Evolutionary conservation across 2,113 vertebrate genomes (phyloP), one percentile per base, ranked within the genome.

Genomic region (Bucco capensis): DNA sequence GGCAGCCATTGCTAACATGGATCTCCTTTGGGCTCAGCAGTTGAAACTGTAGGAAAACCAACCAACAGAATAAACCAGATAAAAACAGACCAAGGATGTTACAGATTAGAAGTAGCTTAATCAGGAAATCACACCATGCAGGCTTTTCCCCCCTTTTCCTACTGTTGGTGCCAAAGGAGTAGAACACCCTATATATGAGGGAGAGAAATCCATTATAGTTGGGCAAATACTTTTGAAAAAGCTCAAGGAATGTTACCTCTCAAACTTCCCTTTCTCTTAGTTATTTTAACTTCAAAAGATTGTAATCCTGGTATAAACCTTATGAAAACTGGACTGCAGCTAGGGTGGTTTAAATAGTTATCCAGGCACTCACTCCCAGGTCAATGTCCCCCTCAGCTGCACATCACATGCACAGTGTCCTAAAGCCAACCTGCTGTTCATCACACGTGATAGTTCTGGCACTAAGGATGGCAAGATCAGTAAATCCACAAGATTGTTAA

Each of bases 401-500:
- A 30, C 56, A 7, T 19, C 1, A 1, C 28, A 46, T 11, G 38
- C 16, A 2, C 0, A 0, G 9, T 35, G 33, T 69, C 78, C 74
- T 30, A 53, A 65, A 61, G 38, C 64, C 72, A 84, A 2, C 27
- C 5, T 1, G 1, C 31, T 44, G 61, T 31, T 87, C 65, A 27
- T 27, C 57, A 65, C 53, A 31, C 16, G 10, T 2, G 10, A 21
- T 60, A 35, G 35, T 64, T 79, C 75, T 82, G 78, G 35, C 79
- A 56, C 53, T 17, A 15, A 27, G 74, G 62, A 31, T 4, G 1
- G 27, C 35, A 54, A 70, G 24, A 33, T 1, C 33, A 66, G 40
- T 5, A 9, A 83, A 83, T 65, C 72, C 73, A 58, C 58, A 69
- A 31, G 57, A 40, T 28, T 61, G 28, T 65, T 85, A 76, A 71